These are phyloP conservation scores for Pelobates fuscus DNA, from an alignment of 2,113 vertebrate species.

Conservation along the genomic window DNA sequence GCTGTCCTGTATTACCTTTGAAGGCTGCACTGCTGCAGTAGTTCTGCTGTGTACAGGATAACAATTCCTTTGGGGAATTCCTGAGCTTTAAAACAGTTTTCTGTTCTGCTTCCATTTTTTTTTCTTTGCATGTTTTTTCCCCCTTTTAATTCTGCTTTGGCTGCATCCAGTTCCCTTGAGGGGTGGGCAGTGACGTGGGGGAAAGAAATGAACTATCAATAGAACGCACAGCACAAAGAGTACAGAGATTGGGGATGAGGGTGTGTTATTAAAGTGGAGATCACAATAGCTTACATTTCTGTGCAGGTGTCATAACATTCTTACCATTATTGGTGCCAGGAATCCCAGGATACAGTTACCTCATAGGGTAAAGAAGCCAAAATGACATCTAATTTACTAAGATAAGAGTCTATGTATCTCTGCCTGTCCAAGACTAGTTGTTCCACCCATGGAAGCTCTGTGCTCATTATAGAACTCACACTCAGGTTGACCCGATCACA, in stretches of 20 bases:
- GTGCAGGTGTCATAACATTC: neutral
- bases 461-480: too few species aligned
- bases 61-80: constrained; percentile 23
- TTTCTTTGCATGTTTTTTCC: neutral
- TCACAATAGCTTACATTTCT: neutral
- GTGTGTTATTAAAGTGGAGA: neutral
- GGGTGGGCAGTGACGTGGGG: neutral
- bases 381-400: too few species aligned
- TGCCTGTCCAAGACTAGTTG: too few species aligned
- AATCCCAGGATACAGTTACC: too few species aligned
- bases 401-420: too few species aligned
- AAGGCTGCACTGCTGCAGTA: neutral
- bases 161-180: constrained; percentile 1
- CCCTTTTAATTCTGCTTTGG: constrained; percentile 3
- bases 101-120: constrained; percentile 3
- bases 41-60: neutral
- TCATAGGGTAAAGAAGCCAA: too few species aligned
- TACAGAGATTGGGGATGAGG: neutral
- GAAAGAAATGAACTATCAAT: neutral
- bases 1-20: neutral
- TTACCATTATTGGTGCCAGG: too few species aligned
- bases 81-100: constrained; percentile 4
- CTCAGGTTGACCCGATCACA: too few species aligned
- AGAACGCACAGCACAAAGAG: neutral
- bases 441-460: too few species aligned